Evolutionary conservation across 2,797 vertebrate genomes (phyloP), one percentile per base, ranked within the genome.

Genomic region (Eurystomus glaucurus): DNA sequence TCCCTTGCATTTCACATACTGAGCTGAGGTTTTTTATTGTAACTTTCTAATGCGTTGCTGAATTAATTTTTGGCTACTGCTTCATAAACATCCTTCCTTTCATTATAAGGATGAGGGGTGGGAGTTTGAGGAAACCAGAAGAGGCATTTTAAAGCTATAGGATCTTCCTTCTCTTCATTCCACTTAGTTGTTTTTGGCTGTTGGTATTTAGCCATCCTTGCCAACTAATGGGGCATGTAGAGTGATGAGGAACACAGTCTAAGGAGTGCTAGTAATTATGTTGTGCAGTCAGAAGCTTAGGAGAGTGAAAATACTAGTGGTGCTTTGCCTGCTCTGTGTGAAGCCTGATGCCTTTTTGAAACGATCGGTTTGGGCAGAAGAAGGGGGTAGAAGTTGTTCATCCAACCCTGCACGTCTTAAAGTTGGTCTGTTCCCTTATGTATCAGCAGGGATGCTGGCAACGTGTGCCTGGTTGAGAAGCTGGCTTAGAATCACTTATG

Each of bases 401-500:
- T 46, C 25, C 21, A 70, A 31, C 12, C 19, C 21, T 50, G 13
- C 18, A 25, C 16, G 33, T 66, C 33, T 22, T 22, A 5, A 68
- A 82, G 48, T 41, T 41, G 7, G 3, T 29, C 43, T 68, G 8
- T 43, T 80, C 76, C 14, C 21, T 60, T 64, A 9, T 33, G 29
- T 51, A 15, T 60, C 20, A 51, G 31, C 66, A 61, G 83, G 31
- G 51, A 64, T 33, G 37, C 50, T 68, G 54, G 11, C 43, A 28
- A n/a, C 5, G 26, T 54, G 43, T 43, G 10, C 0, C 0, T 14
- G 58, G 31, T 48, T 28, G 31, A 2, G 1, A 48, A 85, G 18
- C 46, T 85, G 35, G 37, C 37, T 37, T 37, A 37, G 37, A 37
- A 37, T 58, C 14, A 10, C 33, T 85, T 51, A 3, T 75, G 51